Evolutionary conservation across 2,797 vertebrate species (phyloP), one percentile per base, ranked within the genome.

Genomic region (Siniperca scherzeri): DNA sequence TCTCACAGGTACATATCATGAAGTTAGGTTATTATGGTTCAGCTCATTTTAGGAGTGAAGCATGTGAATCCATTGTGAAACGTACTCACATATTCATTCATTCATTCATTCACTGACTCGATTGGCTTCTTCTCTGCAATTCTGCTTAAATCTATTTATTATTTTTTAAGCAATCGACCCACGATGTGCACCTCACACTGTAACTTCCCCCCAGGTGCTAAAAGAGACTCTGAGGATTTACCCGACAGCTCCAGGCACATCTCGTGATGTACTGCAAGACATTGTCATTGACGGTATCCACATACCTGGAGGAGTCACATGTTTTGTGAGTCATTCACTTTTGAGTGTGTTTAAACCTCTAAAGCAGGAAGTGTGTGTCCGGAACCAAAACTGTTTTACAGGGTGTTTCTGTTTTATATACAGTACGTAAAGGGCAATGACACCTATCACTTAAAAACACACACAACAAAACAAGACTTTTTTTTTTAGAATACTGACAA

Each of bases 161-260:
- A 17, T 22, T 11, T 70, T 38, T 21, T 12, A 25, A 52, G 16
- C 38, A 66, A 12, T 1, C 74, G 42, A 65, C 7, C 17, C 3
- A 44, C 60, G 10, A 14, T 53, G 22, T 50, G 13, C 6, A 14
- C 46, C 13, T 81, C 19, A 19, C 19, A 1, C 59, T 72, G 2
- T 83, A 1, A 61, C 57, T 4, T 13, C 0, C 56, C 7, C 19
- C 6, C 64, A 99, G 98, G 96, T 99, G 66, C 88, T 99, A 40
- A 99, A 99, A 89, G 98, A 99, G 91, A 96, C 96, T 0, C 93
- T 99, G 84, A 93, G 98, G 80, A 42, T 98, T 0, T 99, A 98
- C 73, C 96, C 98, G 0, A 95, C 97, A 0, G 93, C 94, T 1
- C 93, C 96, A 0, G 96, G 95, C 9, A 98, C 96, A 0, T 84